Conservation (phyloP, 35 echinoderm and acorn worm species). For the Amphiura filiformis region DNA sequence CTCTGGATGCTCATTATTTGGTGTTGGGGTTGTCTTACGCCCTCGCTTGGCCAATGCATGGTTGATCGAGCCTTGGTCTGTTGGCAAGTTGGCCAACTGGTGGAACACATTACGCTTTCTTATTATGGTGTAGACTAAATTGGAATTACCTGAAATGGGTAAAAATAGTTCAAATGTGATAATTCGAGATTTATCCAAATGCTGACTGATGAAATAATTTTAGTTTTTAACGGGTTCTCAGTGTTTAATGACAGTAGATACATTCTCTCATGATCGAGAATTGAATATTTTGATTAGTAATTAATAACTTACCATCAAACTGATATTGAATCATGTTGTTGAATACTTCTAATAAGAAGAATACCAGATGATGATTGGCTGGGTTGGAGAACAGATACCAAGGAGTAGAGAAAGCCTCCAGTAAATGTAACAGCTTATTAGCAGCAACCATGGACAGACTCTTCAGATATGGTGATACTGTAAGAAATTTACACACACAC, state of each 20-base stretch:
- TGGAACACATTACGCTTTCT: conserved; percentile 96
- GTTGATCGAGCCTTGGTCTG: conserved; percentile 81
- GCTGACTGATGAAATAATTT: no score
- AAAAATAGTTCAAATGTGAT: no score
- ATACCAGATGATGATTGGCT: conserved; percentile 94
- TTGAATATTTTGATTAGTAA: no score
- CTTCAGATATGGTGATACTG: conserved; percentile 96
- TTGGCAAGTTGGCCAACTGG: conserved; percentile 89
- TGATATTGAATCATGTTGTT: conserved; percentile 99
- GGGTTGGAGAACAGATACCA: conserved; percentile 98
- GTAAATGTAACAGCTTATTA: conserved; percentile 92
- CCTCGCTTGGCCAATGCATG: conserved; percentile 77
- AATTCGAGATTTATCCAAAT: no score
- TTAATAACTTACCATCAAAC: conserved; percentile 99
- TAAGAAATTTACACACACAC: no score
- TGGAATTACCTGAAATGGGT: conserved; percentile 84
- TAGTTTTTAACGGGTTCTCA: no score
- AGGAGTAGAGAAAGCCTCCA: conserved; percentile 97
- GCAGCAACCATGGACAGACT: conserved; percentile 97
- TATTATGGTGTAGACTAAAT: conserved; percentile 97
- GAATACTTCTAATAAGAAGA: conserved; percentile 95
- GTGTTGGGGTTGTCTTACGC: conserved; percentile 54
- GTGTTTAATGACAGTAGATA: no score
- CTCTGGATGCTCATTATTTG: conserved; percentile 49
- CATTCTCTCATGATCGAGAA: no score